phyloP scores from a whole-genome alignment of 2,888 invertebrate species.

The Corythucha ciliata region DNA sequence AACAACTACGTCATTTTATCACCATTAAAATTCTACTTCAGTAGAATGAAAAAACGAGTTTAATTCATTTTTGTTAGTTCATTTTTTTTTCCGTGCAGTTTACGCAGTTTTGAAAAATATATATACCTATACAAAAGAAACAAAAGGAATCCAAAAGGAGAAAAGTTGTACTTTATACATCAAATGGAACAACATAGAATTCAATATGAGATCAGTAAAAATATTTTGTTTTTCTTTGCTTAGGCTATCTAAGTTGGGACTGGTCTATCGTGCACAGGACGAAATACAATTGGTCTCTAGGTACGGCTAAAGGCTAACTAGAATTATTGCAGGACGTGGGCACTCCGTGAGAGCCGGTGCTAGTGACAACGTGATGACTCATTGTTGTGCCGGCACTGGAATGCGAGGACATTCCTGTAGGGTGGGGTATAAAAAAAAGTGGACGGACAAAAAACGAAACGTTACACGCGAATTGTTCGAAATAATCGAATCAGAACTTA shows the following conservation, averaged over 20 bases:
- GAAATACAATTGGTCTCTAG: slow-evolving; percentile 22
- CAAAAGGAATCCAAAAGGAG: too few relatives aligned
- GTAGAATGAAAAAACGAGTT: too few relatives aligned
- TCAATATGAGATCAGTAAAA: slow-evolving; percentile 23
- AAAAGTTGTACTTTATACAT: too few relatives aligned
- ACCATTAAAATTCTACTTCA: too few relatives aligned
- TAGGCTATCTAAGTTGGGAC: slow-evolving; percentile 25
- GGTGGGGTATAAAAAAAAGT: neutral
- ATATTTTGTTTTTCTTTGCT: slow-evolving; percentile 11
- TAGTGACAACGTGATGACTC: slow-evolving; percentile 16
- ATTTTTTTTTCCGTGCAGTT: too few relatives aligned
- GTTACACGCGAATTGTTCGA: too few relatives aligned
- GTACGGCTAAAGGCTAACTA: slow-evolving; percentile 25
- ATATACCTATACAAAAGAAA: too few relatives aligned
- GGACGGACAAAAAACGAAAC: too few relatives aligned
- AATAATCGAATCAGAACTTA: too few relatives aligned
- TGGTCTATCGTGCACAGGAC: slow-evolving; percentile 25
- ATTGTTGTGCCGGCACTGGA: slow-evolving; percentile 11
- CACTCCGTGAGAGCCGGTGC: slow-evolving; percentile 10
- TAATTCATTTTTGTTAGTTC: too few relatives aligned
- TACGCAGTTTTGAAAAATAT: too few relatives aligned
- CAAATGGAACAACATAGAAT: slow-evolving; percentile 21
- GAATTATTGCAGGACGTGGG: slow-evolving; percentile 23
- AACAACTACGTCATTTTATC: neutral
- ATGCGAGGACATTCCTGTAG: neutral